These are phyloP conservation scores for Andricus curvator DNA, from an alignment of 2,888 invertebrate genomes.

Conservation along the genomic window DNA sequence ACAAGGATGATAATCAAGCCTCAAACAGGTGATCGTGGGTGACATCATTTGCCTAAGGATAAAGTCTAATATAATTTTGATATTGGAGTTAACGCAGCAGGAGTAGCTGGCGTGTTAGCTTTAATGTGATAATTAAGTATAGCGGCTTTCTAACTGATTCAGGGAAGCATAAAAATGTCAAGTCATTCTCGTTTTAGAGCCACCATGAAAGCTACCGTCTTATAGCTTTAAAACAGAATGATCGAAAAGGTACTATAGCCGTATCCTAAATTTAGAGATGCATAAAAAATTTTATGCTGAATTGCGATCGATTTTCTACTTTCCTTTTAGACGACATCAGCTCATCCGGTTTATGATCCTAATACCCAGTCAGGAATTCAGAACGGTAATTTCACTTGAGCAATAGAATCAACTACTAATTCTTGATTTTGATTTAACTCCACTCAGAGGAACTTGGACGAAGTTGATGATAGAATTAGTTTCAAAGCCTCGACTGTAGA, in stretches of 20 bases:
- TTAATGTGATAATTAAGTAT: conserved; percentile 38
- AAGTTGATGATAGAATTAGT: conserved; percentile 24
- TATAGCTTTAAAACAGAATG: background rate
- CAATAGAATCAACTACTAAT: conserved; percentile 16
- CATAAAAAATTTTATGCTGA: conserved; percentile 1
- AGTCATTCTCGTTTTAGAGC: conserved; percentile 7
- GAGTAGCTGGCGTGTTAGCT: conserved; percentile 29
- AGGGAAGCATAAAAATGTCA: conserved; percentile 16
- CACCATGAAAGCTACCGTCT: background rate
- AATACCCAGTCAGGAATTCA: background rate
- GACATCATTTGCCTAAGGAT: conserved; percentile 20
- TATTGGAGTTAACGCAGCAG: conserved; percentile 26
- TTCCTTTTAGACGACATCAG: background rate
- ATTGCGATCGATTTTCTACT: background rate
- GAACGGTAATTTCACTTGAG: conserved; percentile 1
- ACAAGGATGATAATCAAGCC: background rate
- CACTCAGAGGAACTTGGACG: conserved; percentile 15
- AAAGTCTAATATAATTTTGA: conserved; percentile 33
- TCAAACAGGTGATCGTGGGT: background rate
- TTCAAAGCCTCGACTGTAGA: conserved; percentile 23
- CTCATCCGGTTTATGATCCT: background rate
- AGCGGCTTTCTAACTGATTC: conserved; percentile 28
- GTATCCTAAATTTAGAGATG: background rate
- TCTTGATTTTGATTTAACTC: conserved; percentile 34
- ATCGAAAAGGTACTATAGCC: background rate